These are phyloP conservation scores for Malthinus flaveolus DNA, from an alignment of 2,888 invertebrate species.

Conservation along the genomic window DNA sequence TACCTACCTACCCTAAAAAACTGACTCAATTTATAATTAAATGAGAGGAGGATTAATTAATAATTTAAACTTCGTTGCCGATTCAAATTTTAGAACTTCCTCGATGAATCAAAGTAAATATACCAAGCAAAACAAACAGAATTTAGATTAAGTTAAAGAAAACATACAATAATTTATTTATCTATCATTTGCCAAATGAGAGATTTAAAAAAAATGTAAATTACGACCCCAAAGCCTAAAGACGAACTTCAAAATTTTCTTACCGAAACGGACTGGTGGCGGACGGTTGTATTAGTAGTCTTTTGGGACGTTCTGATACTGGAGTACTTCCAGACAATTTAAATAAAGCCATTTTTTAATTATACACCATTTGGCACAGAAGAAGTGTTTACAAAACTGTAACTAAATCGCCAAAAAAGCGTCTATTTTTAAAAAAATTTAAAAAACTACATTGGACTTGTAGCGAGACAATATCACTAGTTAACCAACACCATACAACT, in stretches of 20 bases:
- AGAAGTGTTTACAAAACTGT: constrained; percentile 6
- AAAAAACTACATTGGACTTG: background rate
- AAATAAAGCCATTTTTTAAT: constrained; percentile 42
- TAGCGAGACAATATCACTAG: background rate
- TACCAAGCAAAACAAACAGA: background rate
- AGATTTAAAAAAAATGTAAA: no score
- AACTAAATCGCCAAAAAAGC: constrained; percentile 20
- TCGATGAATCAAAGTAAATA: background rate
- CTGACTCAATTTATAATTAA: constrained; percentile 4
- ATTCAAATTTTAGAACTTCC: no score
- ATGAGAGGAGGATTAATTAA: background rate
- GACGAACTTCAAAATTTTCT: constrained; percentile 28
- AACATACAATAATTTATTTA: no score
- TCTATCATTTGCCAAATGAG: no score
- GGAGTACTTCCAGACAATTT: constrained; percentile 36
- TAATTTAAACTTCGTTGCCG: background rate
- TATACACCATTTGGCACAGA: background rate
- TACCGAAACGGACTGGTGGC: constrained; percentile 50
- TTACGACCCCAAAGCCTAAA: background rate
- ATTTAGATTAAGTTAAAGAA: no score
- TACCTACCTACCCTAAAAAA: constrained; percentile 15
- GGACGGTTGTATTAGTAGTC: constrained; percentile 44
- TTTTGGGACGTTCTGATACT: constrained; percentile 42
- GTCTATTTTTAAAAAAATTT: constrained; percentile 16
- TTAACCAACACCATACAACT: background rate